Percentiles rank a stretch among this genome's conserved stretches.
Evolutionary conservation across 2,113 vertebrate species (phyloP).

Genomic region (Zosterops hypoxanthus): DNA sequence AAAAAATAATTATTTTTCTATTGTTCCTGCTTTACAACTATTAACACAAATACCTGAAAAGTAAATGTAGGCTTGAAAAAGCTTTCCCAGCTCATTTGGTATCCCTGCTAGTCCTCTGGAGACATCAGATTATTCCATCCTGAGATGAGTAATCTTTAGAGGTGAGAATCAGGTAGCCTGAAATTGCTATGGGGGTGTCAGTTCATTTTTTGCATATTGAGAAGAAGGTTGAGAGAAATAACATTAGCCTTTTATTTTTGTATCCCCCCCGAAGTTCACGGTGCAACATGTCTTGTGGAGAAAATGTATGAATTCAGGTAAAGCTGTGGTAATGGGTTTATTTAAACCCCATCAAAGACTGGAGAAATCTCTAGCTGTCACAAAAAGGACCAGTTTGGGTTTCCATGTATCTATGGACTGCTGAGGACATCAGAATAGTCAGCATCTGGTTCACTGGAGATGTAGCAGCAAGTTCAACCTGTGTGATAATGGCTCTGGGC

Average conservation of each 20-base stretch:
- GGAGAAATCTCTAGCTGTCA: background rate
- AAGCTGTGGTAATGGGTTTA: background rate
- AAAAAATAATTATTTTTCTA: background rate
- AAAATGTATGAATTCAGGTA: background rate
- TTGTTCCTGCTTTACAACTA: background rate
- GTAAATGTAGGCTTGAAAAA: background rate
- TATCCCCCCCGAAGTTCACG: background rate
- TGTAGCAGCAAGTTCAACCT: background rate
- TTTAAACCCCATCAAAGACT: background rate
- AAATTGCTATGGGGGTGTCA: background rate
- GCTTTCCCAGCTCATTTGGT: background rate
- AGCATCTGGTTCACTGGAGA: background rate
- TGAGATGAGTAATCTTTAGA: background rate
- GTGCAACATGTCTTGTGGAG: background rate
- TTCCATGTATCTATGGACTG: accelerated
- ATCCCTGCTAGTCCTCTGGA: background rate
- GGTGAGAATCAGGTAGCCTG: background rate
- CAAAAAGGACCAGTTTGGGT: background rate
- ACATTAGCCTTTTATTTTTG: background rate
- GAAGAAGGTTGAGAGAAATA: background rate
- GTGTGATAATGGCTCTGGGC: background rate
- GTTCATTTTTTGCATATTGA: background rate
- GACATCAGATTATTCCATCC: background rate
- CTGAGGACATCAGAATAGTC: accelerated
- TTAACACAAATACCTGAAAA: background rate